These are phyloP conservation scores for Spilogale gracilis DNA, from an alignment of 2,113 vertebrate species.

Conservation along the genomic window DNA sequence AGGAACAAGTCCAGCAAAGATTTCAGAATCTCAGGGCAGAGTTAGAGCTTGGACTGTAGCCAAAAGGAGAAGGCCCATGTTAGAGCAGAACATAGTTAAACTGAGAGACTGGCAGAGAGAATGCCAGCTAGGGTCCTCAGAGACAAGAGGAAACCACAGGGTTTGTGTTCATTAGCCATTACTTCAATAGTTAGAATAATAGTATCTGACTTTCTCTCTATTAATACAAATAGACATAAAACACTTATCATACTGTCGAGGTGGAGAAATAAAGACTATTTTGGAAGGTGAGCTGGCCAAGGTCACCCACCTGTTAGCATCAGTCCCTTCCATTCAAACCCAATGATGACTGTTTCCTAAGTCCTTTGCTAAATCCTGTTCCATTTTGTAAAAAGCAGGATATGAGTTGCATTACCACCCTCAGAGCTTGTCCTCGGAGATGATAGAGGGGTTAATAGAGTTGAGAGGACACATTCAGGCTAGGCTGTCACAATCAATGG, in stretches of 20 bases:
- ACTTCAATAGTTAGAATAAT: neutral
- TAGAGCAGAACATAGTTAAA: neutral
- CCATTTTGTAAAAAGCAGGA: neutral
- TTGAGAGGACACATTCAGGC: neutral
- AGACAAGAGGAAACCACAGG: neutral
- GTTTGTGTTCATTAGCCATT: neutral
- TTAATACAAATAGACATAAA: fast-evolving
- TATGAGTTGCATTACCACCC: neutral
- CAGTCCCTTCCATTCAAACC: neutral
- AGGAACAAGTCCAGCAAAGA: neutral
- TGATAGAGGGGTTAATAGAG: neutral
- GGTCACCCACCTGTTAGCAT: neutral
- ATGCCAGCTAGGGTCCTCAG: neutral
- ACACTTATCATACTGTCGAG: neutral
- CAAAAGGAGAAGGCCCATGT: neutral
- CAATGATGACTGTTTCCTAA: neutral
- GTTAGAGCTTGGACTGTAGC: neutral
- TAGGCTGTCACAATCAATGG: too few species aligned
- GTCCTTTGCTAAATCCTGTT: neutral
- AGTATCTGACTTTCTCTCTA: neutral
- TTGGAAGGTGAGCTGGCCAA: neutral
- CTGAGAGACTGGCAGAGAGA: neutral
- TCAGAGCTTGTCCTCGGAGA: neutral
- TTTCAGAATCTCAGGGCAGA: neutral
- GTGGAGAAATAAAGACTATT: neutral